Conservation (phyloP, 2,797 vertebrate genomes). For the Paguma larvata region DNA sequence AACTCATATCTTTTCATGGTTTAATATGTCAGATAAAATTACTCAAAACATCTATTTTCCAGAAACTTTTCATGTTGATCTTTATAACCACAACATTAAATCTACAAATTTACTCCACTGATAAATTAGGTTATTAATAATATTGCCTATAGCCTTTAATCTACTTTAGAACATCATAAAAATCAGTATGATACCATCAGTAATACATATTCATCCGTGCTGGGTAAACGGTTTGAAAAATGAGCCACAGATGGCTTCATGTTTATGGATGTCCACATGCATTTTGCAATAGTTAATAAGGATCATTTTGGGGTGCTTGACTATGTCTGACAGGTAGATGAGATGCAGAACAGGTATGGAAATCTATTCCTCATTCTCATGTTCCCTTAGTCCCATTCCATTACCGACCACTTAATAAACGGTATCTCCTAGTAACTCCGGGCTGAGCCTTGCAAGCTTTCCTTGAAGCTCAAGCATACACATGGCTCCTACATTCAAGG, state of each 20-base stretch:
- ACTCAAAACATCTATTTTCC: constrained; percentile 66
- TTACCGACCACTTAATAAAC: neutral
- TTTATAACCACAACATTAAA: constrained; percentile 65
- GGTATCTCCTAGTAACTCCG: neutral
- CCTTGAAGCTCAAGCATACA: neutral
- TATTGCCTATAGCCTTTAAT: constrained; percentile 72
- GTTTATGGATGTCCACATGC: constrained; percentile 73
- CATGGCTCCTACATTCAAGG: neutral
- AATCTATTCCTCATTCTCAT: neutral
- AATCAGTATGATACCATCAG: constrained; percentile 52
- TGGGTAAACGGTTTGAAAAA: constrained; percentile 75
- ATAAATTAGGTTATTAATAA: constrained; percentile 78
- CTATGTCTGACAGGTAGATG: constrained; percentile 44
- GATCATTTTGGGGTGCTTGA: neutral
- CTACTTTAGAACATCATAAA: constrained; percentile 55
- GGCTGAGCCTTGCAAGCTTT: neutral
- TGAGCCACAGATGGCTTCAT: constrained; percentile 78
- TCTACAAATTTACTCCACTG: constrained; percentile 60
- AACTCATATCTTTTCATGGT: constrained; percentile 62
- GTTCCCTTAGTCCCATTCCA: neutral
- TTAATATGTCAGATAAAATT: constrained; percentile 71
- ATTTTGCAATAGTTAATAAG: constrained; percentile 64
- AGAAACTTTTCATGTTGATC: constrained; percentile 59
- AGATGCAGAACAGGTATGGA: constrained; percentile 44
- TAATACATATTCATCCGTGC: constrained; percentile 76